These are phyloP conservation scores for Dastarcus helophoroides DNA, from an alignment of 2,888 invertebrate genomes.

Conservation along the genomic window DNA sequence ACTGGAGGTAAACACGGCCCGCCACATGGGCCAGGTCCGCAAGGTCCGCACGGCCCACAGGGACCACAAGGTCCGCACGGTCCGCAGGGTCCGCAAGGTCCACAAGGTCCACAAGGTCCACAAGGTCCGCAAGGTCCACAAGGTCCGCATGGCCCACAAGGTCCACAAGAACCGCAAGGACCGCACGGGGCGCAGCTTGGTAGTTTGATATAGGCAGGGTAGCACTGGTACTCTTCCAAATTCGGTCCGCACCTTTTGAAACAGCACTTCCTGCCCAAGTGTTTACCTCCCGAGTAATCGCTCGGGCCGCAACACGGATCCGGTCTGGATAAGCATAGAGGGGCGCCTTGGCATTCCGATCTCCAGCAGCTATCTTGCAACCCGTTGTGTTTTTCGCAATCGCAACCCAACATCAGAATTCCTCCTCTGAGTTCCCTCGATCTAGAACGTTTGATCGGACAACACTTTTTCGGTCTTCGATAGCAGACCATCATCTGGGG, in stretches of 20 bases:
- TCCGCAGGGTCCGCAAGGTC: conserved; percentile 13
- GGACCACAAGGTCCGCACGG: conserved; percentile 20
- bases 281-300: conserved; percentile 28
- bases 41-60: conserved; percentile 16
- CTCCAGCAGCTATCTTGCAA: conserved; percentile 47
- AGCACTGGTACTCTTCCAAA: conserved; percentile 29
- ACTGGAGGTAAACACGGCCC: conserved; percentile 21
- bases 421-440: conserved; percentile 44
- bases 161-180: conserved; percentile 25
- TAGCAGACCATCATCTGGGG: conserved; percentile 47
- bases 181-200: conserved; percentile 16
- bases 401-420: conserved; percentile 44
- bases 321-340: conserved; percentile 37
- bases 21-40: conserved; percentile 16
- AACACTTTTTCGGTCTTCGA: conserved; percentile 30
- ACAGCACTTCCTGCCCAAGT: conserved; percentile 20
- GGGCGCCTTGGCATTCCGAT: conserved; percentile 39
- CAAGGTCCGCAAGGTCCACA: conserved; percentile 23
- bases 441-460: conserved; percentile 33
- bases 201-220: conserved; percentile 23
- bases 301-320: conserved; percentile 39
- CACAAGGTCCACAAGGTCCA: conserved; percentile 20
- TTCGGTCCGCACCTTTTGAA: conserved; percentile 7
- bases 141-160: conserved; percentile 26
- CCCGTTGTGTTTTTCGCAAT: conserved; percentile 47